phyloP scores from a whole-genome alignment of 2,113 vertebrate genomes.

The Suricata suricatta region DNA sequence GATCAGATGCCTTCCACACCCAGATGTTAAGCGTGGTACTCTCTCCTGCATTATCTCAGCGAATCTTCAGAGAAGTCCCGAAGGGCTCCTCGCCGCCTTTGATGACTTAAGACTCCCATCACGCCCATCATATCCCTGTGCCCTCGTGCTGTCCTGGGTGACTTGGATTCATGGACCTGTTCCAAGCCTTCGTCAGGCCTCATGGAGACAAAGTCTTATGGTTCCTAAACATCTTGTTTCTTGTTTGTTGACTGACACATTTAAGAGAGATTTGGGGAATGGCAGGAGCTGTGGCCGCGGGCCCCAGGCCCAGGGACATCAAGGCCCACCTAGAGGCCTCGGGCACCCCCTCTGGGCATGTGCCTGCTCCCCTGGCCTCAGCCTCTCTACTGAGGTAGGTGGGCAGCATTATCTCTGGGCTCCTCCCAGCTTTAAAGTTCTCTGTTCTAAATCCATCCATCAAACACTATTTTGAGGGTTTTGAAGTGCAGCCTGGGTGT shows the following conservation, averaged over 20 bases:
- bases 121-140: accelerated
- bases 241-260: not conserved
- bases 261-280: not conserved
- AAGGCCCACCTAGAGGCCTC: too few relatives aligned
- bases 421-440: conserved; percentile 28
- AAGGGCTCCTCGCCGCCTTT: too few relatives aligned
- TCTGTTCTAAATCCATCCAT: conserved; percentile 77
- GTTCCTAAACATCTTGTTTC: not conserved
- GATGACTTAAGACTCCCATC: not conserved
- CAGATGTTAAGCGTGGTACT: not conserved
- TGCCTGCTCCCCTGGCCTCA: not conserved
- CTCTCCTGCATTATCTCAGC: not conserved
- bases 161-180: not conserved
- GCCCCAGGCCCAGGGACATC: too few relatives aligned
- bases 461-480: conserved; percentile 73
- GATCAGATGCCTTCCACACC: not conserved
- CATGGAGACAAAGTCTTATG: not conserved
- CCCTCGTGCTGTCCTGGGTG: not conserved
- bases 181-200: not conserved
- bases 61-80: not conserved
- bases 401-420: conserved; percentile 46
- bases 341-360: too few relatives aligned
- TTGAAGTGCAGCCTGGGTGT: conserved; percentile 57
- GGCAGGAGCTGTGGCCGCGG: accelerated
- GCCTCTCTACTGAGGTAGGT: conserved; percentile 49